Conservation (phyloP, 2,113 vertebrate genomes). For the Chrysochloris asiatica region DNA sequence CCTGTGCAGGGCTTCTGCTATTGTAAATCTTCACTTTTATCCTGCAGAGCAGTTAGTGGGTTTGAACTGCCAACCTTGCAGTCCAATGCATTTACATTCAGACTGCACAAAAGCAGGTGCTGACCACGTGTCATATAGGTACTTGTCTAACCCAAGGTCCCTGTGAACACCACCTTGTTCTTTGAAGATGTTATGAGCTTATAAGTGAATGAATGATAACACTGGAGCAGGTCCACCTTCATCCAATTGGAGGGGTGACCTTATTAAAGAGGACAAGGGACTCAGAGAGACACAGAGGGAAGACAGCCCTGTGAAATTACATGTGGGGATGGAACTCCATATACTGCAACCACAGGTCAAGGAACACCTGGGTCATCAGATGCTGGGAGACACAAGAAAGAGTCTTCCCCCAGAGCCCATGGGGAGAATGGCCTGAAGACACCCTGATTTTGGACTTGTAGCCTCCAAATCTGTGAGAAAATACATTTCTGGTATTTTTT, state of each 20-base stretch:
- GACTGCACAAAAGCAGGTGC: too few relatives aligned
- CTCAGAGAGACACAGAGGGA: neutral
- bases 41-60: too few relatives aligned
- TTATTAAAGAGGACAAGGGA: neutral
- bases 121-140: too few relatives aligned
- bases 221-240: neutral
- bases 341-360: neutral
- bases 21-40: too few relatives aligned
- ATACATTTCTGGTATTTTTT: neutral
- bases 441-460: neutral
- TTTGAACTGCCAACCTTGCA: too few relatives aligned
- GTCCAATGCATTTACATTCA: too few relatives aligned
- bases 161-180: neutral
- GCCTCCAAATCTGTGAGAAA: neutral
- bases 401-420: neutral
- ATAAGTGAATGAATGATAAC: neutral
- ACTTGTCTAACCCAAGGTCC: neutral
- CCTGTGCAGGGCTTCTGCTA: too few relatives aligned
- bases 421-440: neutral
- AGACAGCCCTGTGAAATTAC: neutral
- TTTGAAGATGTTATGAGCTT: neutral
- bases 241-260: neutral
- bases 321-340: neutral
- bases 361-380: neutral
- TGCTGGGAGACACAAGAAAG: neutral